Evolutionary conservation across 2,113 vertebrate species (phyloP), one percentile per base, ranked within the genome.

Genomic region (Lophius piscatorius): DNA sequence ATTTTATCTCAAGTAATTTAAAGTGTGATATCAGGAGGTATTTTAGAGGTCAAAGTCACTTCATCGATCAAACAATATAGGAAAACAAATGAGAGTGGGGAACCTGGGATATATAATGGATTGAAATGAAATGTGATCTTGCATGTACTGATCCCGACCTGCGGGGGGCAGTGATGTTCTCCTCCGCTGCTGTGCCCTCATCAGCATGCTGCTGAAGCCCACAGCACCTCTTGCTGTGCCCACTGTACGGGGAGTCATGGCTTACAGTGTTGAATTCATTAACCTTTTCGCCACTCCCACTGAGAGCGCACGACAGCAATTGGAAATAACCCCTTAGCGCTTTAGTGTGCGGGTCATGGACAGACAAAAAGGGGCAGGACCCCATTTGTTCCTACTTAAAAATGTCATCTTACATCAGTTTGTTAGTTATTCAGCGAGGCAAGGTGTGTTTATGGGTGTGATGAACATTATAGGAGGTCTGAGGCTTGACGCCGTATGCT

Each of bases 161-260:
- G 61, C 29, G 74, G 90, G 86, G 88, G 90, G 90, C 90, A 92
- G 86, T 28, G 40, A 7, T 74, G 70, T 56, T 65, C 78, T 87
- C 81, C 69, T 64, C 6, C 36, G 24, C 23, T 2, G 9, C 61
- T 34, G 18, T 3, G 0, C 17, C 47, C 26, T 69, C 58, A 87
- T 90, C 75, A 85, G 61, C 74, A 79, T 73, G 78, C 81, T 31
- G 81, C 0, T 46, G 42, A 36, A 33, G 70, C 34, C 33, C 42
- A 20, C 1, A 36, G 3, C 65, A 2, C 61, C 23, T 46, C 63
- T 75, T 13, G 18, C 59, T 67, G 38, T 48, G 68, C 40, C 67
- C 80, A 83, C 77, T 89, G 88, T 74, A 85, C 73, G 63, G 77
- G 70, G 76, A 80, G 41, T 28, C 33, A 40, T 42, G 74, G 69